Percentiles rank a stretch among this genome's conserved stretches.
Conservation (phyloP, 53 echinoderm and acorn worm species). For the Hippasteria phrygiana region DNA sequence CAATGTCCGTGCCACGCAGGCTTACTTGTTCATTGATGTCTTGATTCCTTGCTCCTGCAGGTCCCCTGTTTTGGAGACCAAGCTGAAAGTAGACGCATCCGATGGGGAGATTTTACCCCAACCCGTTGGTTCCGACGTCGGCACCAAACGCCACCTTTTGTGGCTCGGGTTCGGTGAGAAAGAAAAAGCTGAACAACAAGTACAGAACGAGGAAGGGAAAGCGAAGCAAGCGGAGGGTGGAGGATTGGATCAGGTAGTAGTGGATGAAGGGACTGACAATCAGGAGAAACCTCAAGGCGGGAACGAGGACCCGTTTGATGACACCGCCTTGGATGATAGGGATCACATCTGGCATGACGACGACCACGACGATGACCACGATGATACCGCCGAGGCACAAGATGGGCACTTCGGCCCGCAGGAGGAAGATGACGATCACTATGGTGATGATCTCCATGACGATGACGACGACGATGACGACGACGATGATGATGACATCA, state of each 20-base stretch:
- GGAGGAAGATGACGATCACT: background rate
- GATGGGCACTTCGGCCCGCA: no score
- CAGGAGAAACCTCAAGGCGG: background rate
- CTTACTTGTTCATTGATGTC: no score
- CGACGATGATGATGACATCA: background rate
- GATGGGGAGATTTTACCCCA: background rate
- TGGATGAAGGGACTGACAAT: background rate
- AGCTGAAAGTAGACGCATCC: background rate
- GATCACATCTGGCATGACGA: slow-evolving; percentile 1
- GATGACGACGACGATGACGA: background rate
- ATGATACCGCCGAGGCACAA: background rate
- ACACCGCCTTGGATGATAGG: background rate
- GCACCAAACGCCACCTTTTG: background rate
- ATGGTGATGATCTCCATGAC: background rate
- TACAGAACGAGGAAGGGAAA: background rate
- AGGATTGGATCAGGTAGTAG: no score
- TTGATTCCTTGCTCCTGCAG: background rate
- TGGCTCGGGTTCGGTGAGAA: background rate
- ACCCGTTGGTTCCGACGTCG: background rate
- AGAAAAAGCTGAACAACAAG: slow-evolving; percentile 3
- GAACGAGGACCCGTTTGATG: background rate
- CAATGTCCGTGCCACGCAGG: no score
- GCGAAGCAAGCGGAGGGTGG: background rate
- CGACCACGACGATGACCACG: background rate
- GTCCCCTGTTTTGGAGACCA: background rate